Percentiles rank a stretch among this genome's conserved stretches.
phyloP scores from a whole-genome alignment of 2,113 vertebrate genomes.

The Plecotus auritus region DNA sequence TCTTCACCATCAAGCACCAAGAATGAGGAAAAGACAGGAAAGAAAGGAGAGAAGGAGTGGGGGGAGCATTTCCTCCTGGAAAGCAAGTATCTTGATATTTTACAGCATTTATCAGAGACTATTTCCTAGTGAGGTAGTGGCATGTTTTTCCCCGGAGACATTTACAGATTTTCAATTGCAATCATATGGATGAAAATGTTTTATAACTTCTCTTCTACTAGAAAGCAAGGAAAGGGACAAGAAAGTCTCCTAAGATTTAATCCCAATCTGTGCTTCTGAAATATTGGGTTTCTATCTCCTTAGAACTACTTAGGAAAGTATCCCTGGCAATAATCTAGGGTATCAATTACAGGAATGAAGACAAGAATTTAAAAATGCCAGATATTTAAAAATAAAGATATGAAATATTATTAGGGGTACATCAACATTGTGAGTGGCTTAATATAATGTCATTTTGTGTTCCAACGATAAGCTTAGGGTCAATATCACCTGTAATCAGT shows the following conservation, averaged over 20 bases:
- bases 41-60: not conserved
- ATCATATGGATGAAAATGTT: not conserved
- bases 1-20: not conserved
- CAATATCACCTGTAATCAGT: not conserved
- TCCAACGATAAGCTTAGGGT: not conserved
- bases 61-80: not conserved
- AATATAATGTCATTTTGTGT: not conserved
- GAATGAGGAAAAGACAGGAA: not conserved
- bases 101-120: not conserved
- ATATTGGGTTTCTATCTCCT: not conserved
- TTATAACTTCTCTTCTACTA: not conserved
- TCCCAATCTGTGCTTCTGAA: not conserved
- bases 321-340: not conserved
- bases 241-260: not conserved
- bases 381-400: not conserved
- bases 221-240: constrained; percentile 1
- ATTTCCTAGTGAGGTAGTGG: not conserved
- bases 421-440: not conserved
- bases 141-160: not conserved
- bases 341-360: not conserved
- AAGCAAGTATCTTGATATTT: not conserved
- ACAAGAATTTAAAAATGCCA: not conserved
- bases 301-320: not conserved
- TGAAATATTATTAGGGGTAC: not conserved
- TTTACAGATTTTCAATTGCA: not conserved